Base-by-base conservation (phyloP, 2,888 invertebrate genomes). In the Polietes domitor region DNA sequence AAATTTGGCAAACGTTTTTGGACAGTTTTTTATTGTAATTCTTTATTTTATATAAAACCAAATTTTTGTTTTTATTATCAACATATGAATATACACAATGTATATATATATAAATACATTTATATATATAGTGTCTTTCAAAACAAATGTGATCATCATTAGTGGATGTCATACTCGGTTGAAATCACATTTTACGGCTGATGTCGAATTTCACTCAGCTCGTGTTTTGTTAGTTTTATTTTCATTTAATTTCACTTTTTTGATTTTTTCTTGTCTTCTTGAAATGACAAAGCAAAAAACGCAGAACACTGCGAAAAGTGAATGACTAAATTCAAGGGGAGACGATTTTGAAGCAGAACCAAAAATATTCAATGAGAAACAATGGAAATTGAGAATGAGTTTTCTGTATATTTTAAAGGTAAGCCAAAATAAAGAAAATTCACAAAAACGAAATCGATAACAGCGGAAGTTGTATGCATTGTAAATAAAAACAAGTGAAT, bases 321-420 rank as follows among this genome's bases (percentile, higher is more conserved):
- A 72, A 72, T 72, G 72, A 72, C 72, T 72, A 72, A 41, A 37
- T 55, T 72, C 72, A 72, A 72, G 72, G 72, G 37, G 55, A 72
- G 10, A 19, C 19, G 7, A 41, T 37, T 37, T 65, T 65, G 0
- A 28, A 65, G 21, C 19, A 47, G n/a, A n/a, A n/a, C 2, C 47
- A 53, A 53, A 53, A 24, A 17, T 53, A 15, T 53, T 53, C 53
- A 53, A 24, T 21, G 24, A 19, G n/a, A 19, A 10, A 21, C 12
- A 12, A 37, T 37, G 37, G 12, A 37, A 37, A 37, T 37, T 37
- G 9, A 37, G 37, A n/a, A 37, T 37, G 37, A 12, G 12, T 37
- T 9, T 37, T 37, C n/a, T n/a, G n/a, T n/a, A n/a, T n/a, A n/a
- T 3, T 37, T 37, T 37, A 37, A 37, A 37, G 37, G 12, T 1